These are phyloP conservation scores for Lasioglossum albipes DNA, from an alignment of 1,140 invertebrate species.

Conservation along the genomic window DNA sequence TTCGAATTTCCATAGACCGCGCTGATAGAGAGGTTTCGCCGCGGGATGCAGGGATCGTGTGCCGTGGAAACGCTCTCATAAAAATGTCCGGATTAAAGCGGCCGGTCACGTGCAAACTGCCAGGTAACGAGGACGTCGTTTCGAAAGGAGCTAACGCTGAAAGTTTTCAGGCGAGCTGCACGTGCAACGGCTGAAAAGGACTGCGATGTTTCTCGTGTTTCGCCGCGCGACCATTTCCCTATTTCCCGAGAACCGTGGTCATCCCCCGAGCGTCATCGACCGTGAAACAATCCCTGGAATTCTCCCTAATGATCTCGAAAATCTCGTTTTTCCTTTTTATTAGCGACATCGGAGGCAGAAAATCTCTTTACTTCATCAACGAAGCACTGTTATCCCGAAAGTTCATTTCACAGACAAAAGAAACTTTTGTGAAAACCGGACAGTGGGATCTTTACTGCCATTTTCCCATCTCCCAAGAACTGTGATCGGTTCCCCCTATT, in stretches of 20 bases:
- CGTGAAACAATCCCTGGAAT: not conserved
- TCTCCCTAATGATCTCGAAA: no score
- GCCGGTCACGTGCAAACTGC: conserved; percentile 53
- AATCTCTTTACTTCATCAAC: no score
- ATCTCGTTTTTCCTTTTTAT: no score
- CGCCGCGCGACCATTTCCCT: not conserved
- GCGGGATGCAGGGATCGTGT: conserved; percentile 23
- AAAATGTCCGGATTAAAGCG: conserved; percentile 52
- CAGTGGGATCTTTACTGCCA: not conserved
- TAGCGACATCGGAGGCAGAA: no score
- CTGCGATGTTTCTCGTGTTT: not conserved
- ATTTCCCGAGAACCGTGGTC: not conserved
- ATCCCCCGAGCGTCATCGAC: not conserved
- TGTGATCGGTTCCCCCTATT: not conserved
- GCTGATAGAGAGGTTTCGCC: conserved; percentile 45
- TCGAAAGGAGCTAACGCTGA: not conserved
- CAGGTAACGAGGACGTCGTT: conserved; percentile 33
- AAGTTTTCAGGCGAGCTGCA: not conserved
- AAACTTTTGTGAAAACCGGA: no score
- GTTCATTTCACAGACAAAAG: no score
- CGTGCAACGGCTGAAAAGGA: not conserved
- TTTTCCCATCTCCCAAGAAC: not conserved
- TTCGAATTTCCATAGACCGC: conserved; percentile 56
- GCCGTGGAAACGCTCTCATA: conserved; percentile 53
- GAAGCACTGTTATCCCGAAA: no score